Conservation (phyloP, 1,140 invertebrate species). For the Saccostrea echinata region DNA sequence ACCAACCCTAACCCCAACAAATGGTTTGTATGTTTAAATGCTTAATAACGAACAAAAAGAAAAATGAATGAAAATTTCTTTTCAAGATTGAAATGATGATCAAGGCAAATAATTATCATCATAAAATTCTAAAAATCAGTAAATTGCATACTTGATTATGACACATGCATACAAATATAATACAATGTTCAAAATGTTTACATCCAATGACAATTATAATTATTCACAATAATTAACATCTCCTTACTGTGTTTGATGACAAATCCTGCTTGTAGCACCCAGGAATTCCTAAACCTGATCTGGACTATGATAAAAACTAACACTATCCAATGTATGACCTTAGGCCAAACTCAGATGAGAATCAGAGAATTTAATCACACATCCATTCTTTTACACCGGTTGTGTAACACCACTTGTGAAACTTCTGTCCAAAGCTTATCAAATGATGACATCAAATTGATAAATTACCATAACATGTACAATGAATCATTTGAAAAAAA, state of each 20-base stretch:
- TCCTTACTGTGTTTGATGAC: background rate
- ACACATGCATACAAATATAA: too few species aligned
- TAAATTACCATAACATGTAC: background rate
- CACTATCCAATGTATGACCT: background rate
- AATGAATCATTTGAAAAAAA: slow-evolving; percentile 26
- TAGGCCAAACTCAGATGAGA: background rate
- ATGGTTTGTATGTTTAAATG: too few species aligned
- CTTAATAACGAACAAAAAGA: too few species aligned
- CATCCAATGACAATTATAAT: too few species aligned
- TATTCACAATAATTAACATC: too few species aligned
- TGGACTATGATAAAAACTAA: background rate
- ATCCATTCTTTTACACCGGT: background rate
- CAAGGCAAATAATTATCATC: too few species aligned
- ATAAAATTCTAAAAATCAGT: too few species aligned
- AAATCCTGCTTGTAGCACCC: background rate
- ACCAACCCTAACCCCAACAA: too few species aligned
- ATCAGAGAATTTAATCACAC: slow-evolving; percentile 21
- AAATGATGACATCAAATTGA: slow-evolving; percentile 37
- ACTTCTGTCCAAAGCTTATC: slow-evolving; percentile 11
- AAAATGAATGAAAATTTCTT: too few species aligned
- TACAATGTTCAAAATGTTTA: too few species aligned
- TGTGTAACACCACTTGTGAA: slow-evolving; percentile 25
- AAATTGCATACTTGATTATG: too few species aligned
- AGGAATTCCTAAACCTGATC: background rate
- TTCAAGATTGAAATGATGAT: too few species aligned